Evolutionary conservation across 2,113 vertebrate species (phyloP).

Genomic region (Cromileptes altivelis): DNA sequence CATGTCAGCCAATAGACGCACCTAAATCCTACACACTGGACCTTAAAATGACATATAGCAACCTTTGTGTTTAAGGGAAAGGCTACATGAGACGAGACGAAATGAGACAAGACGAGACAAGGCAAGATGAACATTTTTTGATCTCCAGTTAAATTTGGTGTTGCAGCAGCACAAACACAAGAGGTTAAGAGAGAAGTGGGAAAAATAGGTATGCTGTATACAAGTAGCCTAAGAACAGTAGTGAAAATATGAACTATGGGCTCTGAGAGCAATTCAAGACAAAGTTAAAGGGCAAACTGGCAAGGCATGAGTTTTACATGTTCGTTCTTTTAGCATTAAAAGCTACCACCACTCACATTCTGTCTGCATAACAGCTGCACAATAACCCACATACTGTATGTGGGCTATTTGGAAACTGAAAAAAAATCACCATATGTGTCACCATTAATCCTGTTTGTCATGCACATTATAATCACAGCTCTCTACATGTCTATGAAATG

Average conservation of each 20-base stretch:
- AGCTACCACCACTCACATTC: not conserved
- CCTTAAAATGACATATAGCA: not conserved
- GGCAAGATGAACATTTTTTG: too few relatives aligned
- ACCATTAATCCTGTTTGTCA: slow-evolving; percentile 26
- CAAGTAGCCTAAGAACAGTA: too few relatives aligned
- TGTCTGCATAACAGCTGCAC: not conserved
- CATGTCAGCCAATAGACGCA: too few relatives aligned
- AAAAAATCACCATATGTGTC: slow-evolving; percentile 17
- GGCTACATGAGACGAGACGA: not conserved
- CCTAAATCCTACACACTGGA: too few relatives aligned
- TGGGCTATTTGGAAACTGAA: not conserved
- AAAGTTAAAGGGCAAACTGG: not conserved
- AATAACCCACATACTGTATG: not conserved
- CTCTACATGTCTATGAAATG: not conserved
- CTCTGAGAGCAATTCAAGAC: not conserved
- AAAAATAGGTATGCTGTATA: too few relatives aligned
- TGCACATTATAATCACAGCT: not conserved
- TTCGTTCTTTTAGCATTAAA: not conserved
- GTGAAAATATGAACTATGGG: not conserved
- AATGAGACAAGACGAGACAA: too few relatives aligned
- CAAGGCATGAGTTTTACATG: not conserved
- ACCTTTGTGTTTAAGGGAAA: not conserved
- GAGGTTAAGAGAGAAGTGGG: too few relatives aligned
- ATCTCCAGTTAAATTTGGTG: too few relatives aligned
- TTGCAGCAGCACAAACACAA: too few relatives aligned